Evolutionary conservation across 2,113 vertebrate species (phyloP).

Genomic region (Mus musculus): GRCm39 chr11:35515001-35515500

Average conservation of each 20-base stretch:
- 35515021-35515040: background rate
- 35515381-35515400: background rate
- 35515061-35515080: too few species aligned
- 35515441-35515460: background rate
- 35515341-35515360: background rate
- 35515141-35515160: background rate
- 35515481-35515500: background rate
- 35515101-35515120: background rate
- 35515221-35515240: background rate
- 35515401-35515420: background rate
- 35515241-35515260: background rate
- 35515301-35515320: accelerated
- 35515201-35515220: background rate
- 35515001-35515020: background rate
- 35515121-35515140: too few species aligned
- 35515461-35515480: background rate
- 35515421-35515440: background rate
- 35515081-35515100: background rate
- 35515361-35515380: accelerated
- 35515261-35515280: background rate
- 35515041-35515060: background rate
- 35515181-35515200: background rate
- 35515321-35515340: background rate
- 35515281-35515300: background rate
- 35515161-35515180: background rate